Conservation (phyloP, 2,888 invertebrate genomes). For the Meganola albula region DNA sequence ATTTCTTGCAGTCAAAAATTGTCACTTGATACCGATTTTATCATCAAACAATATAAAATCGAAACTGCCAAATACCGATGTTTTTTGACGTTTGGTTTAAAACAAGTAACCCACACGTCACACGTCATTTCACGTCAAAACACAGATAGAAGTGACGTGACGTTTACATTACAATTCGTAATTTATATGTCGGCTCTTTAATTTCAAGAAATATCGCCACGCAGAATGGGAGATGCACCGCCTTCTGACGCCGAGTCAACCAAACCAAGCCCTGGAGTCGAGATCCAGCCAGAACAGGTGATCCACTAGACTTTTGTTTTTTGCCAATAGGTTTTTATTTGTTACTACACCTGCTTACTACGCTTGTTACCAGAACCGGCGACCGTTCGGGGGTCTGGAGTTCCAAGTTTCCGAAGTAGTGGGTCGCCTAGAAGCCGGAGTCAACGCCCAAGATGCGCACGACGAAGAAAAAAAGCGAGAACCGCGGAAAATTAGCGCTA, state of each 20-base stretch:
- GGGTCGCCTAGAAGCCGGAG: conserved; percentile 82
- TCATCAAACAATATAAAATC: no score
- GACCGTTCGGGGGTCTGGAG: conserved; percentile 81
- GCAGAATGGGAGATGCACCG: conserved; percentile 71
- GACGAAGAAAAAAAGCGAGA: conserved; percentile 61
- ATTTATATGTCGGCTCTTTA: conserved; percentile 61
- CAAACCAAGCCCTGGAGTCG: conserved; percentile 46
- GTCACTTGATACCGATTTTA: no score
- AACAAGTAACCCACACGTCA: no score
- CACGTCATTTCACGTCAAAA: conserved; percentile 65
- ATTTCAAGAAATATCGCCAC: conserved; percentile 61
- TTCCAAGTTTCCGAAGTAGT: conserved; percentile 86
- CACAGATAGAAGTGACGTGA: conserved; percentile 63
- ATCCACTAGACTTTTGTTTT: no score
- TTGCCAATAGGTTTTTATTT: no score
- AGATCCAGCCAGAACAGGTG: conserved; percentile 51
- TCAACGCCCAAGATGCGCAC: conserved; percentile 59
- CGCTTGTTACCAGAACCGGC: conserved; percentile 73
- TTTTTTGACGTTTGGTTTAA: no score
- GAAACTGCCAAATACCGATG: no score
- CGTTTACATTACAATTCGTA: no score
- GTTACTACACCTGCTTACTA: no score
- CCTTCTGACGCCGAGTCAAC: conserved; percentile 53
- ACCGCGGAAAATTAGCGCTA: conserved; percentile 68
- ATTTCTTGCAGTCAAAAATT: no score